These are phyloP conservation scores for Apamea monoglypha DNA, from an alignment of 2,888 invertebrate species.

Conservation along the genomic window DNA sequence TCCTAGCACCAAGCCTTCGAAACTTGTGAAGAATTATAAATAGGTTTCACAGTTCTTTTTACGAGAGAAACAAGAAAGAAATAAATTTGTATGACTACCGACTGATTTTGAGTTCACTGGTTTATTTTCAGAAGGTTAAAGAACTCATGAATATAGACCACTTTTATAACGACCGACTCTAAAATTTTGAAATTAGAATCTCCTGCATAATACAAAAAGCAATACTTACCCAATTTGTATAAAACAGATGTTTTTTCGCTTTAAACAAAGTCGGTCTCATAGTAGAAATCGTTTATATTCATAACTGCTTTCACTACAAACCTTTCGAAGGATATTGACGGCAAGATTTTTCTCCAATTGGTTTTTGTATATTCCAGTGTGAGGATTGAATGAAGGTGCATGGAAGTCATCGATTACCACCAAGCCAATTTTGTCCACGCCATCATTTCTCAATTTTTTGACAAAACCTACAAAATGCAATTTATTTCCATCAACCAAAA, in stretches of 20 bases:
- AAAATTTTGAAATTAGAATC: background rate
- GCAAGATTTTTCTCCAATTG: constrained; percentile 91
- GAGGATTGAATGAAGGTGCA: constrained; percentile 87
- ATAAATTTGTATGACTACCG: constrained; percentile 10
- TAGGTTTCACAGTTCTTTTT: constrained; percentile 21
- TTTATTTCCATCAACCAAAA: background rate
- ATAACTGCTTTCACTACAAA: constrained; percentile 45
- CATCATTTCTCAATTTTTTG: constrained; percentile 92
- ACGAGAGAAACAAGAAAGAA: constrained; percentile 10
- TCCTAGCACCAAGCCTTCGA: constrained; percentile 21
- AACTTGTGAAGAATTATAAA: constrained; percentile 26
- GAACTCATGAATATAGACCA: constrained; percentile 33
- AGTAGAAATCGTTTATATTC: background rate
- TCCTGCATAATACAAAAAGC: background rate
- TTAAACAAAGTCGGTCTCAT: background rate
- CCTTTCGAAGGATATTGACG: constrained; percentile 90
- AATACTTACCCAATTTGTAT: background rate
- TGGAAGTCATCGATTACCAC: constrained; percentile 86
- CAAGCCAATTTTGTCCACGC: constrained; percentile 83
- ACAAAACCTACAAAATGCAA: constrained; percentile 89
- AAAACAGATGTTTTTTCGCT: background rate
- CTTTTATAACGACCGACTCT: background rate
- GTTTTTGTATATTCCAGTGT: constrained; percentile 83
- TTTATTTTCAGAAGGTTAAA: constrained; percentile 16
- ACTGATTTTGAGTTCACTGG: constrained; percentile 9